Conservation (phyloP, 2,113 vertebrate genomes). For the Ctenomys sociabilis region DNA sequence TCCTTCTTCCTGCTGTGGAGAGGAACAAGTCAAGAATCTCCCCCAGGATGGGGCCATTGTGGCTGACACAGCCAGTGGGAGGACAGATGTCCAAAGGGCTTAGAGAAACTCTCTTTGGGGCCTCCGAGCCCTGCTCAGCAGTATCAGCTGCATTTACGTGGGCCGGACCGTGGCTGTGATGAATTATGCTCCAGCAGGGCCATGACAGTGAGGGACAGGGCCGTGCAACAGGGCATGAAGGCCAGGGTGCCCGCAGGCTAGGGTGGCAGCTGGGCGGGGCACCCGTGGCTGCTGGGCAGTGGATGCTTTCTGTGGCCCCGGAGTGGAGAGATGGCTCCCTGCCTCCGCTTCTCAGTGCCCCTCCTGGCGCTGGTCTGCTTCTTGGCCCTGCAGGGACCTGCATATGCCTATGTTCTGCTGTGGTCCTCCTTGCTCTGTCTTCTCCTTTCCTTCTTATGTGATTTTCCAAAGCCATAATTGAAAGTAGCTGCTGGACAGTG, state of each 20-base stretch:
- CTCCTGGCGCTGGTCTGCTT: background rate
- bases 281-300: background rate
- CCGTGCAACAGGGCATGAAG: constrained; percentile 83
- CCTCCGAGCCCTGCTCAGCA: constrained; percentile 40
- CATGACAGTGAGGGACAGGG: constrained; percentile 93
- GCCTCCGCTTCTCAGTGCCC: background rate
- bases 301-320: background rate
- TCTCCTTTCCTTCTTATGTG: background rate
- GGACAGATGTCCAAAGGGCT: background rate
- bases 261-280: constrained; percentile 64
- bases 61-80: background rate
- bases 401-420: background rate
- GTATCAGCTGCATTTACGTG: constrained; percentile 56
- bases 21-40: rapidly evolving
- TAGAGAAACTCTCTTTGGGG: background rate
- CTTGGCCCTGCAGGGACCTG: rapidly evolving
- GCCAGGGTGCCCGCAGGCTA: constrained; percentile 81
- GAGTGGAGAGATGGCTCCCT: background rate
- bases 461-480: background rate
- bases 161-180: constrained; percentile 87
- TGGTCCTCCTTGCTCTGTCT: too few species aligned
- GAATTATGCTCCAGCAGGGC: constrained; percentile 86
- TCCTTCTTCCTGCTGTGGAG: background rate
- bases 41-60: rapidly evolving
- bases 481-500: background rate